Evolutionary conservation across 2,797 vertebrate genomes (phyloP), one percentile per base, ranked within the genome.

Genomic region (Protosalanx chinensis): DNA sequence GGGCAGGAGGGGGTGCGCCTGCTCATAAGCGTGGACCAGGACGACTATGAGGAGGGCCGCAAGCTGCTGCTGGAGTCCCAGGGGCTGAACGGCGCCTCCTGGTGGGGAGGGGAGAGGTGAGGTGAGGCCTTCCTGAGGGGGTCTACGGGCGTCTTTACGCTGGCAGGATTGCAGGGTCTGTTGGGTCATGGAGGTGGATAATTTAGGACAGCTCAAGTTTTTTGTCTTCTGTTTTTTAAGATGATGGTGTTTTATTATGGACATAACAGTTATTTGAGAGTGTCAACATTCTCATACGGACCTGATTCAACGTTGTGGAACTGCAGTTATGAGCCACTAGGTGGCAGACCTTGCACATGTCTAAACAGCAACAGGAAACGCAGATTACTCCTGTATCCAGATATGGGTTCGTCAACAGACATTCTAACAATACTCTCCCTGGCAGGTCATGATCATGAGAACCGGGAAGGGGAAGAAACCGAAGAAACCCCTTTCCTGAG

Each of bases 11-110:
- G 92, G 0, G 91, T 98, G 37, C 92, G 94, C 53, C 91, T 98
- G 74, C 93, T 98, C 74, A 95, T 98, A 88, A 95, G 93, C 1
- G 95, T 98, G 78, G 96, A 98, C 58, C 95, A 98, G 84, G 96
- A 96, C 0, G 95, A 97, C 88, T 98, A 97, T 0, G 96, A 97
- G 86, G 92, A 95, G 57, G 95, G 95, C 18, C 88, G 93, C 1
- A 87, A 86, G 71, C 72, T 93, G 63, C 90, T 97, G 75, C 83
- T 92, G 60, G 82, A 81, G 20, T 63, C 67, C 71, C 35, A 75
- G 70, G 62, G 64, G 46, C 23, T 79, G 72, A 67, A 76, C 33
- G 41, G 51, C 29, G 65, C 70, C 72, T 1, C 62, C n/a, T 6
- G 37, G 77, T 32, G 80, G 70, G 62, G 67, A 62, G 59, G 67